These are phyloP conservation scores for rat (Rattus norvegicus) DNA, from an alignment of 2,113 vertebrate species.

Conservation along the genomic window GRCr8 NC_086020.1:36831001-36831500, in stretches of 20 bases:
- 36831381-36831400: too few relatives aligned
- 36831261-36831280: not conserved
- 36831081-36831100: conserved; percentile 60
- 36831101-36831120: conserved; percentile 57
- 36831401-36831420: not conserved
- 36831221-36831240: not conserved
- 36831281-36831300: not conserved
- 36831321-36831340: not conserved
- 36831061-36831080: conserved; percentile 52
- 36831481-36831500: not conserved
- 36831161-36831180: conserved; percentile 31
- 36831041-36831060: conserved; percentile 56
- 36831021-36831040: conserved; percentile 39
- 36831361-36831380: not conserved
- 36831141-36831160: conserved; percentile 49
- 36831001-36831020: not conserved
- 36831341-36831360: not conserved
- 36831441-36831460: too few relatives aligned
- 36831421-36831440: not conserved
- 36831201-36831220: not conserved
- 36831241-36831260: not conserved
- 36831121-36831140: conserved; percentile 46
- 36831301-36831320: too few relatives aligned
- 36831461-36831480: not conserved
- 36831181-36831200: conserved; percentile 2